A percentile compares a stretch with the other conserved stretches of the same genome.
Evolutionary conservation across 2,888 invertebrate species (phyloP).

Genomic region (Sinhomidia bicolor): DNA sequence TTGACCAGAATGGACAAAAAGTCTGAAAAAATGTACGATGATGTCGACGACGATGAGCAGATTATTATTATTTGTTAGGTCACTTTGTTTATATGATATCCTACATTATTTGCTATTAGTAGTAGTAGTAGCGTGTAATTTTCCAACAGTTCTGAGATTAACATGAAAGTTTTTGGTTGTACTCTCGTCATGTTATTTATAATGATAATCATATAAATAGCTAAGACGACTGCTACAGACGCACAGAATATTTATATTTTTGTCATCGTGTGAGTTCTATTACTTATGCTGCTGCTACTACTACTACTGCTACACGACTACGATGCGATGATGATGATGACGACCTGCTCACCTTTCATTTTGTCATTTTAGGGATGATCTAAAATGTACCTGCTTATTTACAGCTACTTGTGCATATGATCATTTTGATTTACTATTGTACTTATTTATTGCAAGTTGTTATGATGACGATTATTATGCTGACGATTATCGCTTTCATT

Average conservation of each 20-base stretch:
- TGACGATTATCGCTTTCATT: background rate
- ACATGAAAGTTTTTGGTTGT: background rate
- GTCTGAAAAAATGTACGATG: background rate
- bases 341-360: constrained; percentile 60
- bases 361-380: constrained; percentile 31
- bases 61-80: constrained; percentile 28
- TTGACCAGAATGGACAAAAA: constrained; percentile 60
- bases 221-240: background rate
- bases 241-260: background rate
- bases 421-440: background rate
- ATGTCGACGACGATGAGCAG: constrained; percentile 9
- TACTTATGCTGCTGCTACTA: background rate
- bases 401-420: background rate
- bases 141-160: constrained; percentile 37
- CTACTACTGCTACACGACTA: background rate
- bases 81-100: constrained; percentile 4
- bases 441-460: background rate
- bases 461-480: background rate
- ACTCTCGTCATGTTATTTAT: background rate
- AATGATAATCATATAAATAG: background rate
- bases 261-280: background rate
- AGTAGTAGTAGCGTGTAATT: background rate
- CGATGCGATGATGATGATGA: too few species aligned
- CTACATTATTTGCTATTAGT: constrained; percentile 4
- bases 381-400: background rate